A percentile compares a stretch with the other conserved stretches of the same genome.
Evolutionary conservation across 1,140 invertebrate genomes (phyloP).

Genomic region (Coenobita brevimanus): DNA sequence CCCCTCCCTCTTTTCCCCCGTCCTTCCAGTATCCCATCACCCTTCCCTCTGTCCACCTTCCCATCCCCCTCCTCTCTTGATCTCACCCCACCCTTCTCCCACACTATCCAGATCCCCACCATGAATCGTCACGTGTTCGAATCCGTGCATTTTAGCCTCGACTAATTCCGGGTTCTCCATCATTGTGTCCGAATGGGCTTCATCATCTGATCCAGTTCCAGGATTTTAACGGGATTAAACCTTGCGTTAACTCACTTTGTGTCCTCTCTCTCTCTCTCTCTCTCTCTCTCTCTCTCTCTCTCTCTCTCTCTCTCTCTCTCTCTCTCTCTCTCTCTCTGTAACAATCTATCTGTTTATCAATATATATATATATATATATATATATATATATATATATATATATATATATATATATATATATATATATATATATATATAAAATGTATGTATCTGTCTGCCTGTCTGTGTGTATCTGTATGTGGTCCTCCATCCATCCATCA

Average conservation of each 20-base stretch:
- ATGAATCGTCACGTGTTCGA: too few species aligned
- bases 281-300: neutral
- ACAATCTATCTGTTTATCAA: too few species aligned
- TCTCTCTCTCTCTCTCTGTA: slow-evolving; percentile 16
- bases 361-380: slow-evolving; percentile 33
- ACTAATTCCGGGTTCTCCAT: too few species aligned
- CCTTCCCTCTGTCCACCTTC: too few species aligned
- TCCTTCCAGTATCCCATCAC: too few species aligned
- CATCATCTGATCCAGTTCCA: too few species aligned
- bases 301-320: slow-evolving; percentile 11
- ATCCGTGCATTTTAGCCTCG: too few species aligned
- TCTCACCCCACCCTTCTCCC: neutral
- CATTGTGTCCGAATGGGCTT: too few species aligned
- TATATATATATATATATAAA: slow-evolving; percentile 19
- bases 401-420: slow-evolving; percentile 23
- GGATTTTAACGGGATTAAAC: too few species aligned
- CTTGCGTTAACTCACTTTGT: too few species aligned
- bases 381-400: slow-evolving; percentile 30
- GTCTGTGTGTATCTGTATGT: neutral
- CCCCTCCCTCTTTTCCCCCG: neutral
- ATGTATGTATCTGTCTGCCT: neutral
- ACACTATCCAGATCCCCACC: too few species aligned
- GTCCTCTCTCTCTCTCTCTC: neutral
- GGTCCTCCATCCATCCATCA: neutral
- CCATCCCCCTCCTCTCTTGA: neutral